Evolutionary conservation across 2,113 vertebrate species (phyloP).

Genomic region (Steatornis caripensis): DNA sequence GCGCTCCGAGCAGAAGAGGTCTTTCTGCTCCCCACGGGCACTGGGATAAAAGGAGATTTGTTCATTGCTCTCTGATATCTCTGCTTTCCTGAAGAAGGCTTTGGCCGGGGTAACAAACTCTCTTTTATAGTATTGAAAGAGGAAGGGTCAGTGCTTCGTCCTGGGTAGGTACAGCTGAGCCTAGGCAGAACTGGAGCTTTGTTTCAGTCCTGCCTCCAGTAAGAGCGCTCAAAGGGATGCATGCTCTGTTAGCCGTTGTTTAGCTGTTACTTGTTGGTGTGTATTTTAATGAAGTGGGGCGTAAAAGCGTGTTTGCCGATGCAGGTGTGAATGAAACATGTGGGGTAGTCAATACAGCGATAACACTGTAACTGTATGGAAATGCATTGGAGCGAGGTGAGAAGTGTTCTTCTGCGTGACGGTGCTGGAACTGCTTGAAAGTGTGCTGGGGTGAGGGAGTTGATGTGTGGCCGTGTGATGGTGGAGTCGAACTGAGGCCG

Average conservation of each 20-base stretch:
- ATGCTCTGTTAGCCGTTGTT: neutral
- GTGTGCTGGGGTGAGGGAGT: neutral
- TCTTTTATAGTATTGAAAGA: neutral
- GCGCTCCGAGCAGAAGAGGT: neutral
- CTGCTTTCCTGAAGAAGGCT: neutral
- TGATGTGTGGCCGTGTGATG: neutral
- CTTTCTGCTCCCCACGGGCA: neutral
- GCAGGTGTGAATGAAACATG: neutral
- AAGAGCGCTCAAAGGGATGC: neutral
- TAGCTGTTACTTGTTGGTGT: neutral
- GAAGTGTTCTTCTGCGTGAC: neutral
- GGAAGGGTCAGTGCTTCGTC: neutral
- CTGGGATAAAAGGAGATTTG: neutral
- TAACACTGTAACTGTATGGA: neutral
- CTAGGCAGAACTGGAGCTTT: neutral
- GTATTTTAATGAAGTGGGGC: neutral
- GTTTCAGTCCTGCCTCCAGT: neutral
- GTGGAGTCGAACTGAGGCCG: neutral
- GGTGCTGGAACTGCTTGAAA: neutral
- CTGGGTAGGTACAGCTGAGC: neutral
- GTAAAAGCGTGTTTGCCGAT: neutral
- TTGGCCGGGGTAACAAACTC: neutral
- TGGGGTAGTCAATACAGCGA: fast-evolving
- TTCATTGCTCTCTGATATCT: neutral
- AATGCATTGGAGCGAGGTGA: neutral